Evolutionary conservation across 23 tunicate species (phyloP).

Genomic region (Oikopleura vanhoeffeni): DNA sequence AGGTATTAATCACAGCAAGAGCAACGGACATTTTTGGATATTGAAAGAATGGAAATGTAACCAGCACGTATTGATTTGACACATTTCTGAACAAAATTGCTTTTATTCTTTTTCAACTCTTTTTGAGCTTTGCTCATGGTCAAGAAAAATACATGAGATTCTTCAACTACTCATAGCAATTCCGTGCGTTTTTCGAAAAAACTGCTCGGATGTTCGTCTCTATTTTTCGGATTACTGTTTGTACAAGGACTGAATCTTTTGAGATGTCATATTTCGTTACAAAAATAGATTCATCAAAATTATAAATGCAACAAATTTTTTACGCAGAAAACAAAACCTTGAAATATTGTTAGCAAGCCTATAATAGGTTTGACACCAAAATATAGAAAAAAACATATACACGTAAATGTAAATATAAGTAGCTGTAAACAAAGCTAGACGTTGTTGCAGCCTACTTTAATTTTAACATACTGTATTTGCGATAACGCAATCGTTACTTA

Average conservation of each 20-base stretch:
- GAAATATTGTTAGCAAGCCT: no score
- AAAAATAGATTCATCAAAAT: constrained; percentile 32
- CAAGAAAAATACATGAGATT: constrained; percentile 34
- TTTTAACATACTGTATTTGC: no score
- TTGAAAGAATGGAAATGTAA: background rate
- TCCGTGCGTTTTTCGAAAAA: constrained; percentile 40
- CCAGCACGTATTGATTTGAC: constrained; percentile 15
- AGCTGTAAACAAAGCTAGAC: no score
- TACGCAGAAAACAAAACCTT: no score
- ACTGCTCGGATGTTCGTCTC: constrained; percentile 26
- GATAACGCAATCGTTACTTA: no score
- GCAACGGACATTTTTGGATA: background rate
- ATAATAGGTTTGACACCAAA: no score
- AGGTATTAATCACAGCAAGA: background rate
- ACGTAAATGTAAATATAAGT: no score
- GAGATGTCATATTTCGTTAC: background rate
- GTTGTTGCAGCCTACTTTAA: no score
- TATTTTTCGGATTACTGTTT: no score
- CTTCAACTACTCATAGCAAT: constrained; percentile 38
- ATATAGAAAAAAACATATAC: no score
- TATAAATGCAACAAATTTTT: no score
- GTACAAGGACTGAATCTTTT: no score
- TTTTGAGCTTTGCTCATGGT: constrained; percentile 60
- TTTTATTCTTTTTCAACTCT: constrained; percentile 29
- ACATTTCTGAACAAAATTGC: constrained; percentile 24